These are phyloP conservation scores for Lepus americanus DNA, from an alignment of 2,113 vertebrate species.

Conservation along the genomic window DNA sequence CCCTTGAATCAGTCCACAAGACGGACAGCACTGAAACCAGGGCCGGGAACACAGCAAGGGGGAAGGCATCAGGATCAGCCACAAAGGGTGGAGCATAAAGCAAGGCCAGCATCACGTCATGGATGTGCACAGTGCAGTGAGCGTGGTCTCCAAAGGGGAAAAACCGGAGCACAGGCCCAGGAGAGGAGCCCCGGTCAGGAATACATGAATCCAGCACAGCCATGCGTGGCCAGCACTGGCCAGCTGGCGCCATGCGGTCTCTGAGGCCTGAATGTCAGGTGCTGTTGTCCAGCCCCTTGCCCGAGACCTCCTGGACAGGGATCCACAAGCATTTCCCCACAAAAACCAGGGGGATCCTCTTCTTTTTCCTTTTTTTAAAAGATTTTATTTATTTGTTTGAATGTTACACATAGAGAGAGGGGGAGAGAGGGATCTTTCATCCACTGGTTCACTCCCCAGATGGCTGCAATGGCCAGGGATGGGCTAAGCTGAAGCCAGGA, in stretches of 20 bases:
- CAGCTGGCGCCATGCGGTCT: not conserved
- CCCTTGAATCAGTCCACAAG: not conserved
- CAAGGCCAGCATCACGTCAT: not conserved
- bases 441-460: too few relatives aligned
- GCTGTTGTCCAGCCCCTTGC: too few relatives aligned
- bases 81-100: not conserved
- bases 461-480: too few relatives aligned
- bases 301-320: too few relatives aligned
- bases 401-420: too few relatives aligned
- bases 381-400: too few relatives aligned
- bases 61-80: not conserved
- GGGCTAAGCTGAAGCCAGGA: too few relatives aligned
- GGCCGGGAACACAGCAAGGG: not conserved
- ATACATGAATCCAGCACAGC: not conserved
- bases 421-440: too few relatives aligned
- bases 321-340: too few relatives aligned
- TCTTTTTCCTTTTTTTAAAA: too few relatives aligned
- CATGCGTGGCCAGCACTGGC: not conserved
- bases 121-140: not conserved
- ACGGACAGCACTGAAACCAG: not conserved
- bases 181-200: not conserved
- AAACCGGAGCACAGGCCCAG: not conserved
- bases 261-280: not conserved
- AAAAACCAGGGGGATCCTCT: not conserved
- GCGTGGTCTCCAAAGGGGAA: not conserved